A percentile compares a stretch with the other conserved stretches of the same genome.
phyloP scores from a whole-genome alignment of 2,113 vertebrate genomes.

The Halichoeres trimaculatus region DNA sequence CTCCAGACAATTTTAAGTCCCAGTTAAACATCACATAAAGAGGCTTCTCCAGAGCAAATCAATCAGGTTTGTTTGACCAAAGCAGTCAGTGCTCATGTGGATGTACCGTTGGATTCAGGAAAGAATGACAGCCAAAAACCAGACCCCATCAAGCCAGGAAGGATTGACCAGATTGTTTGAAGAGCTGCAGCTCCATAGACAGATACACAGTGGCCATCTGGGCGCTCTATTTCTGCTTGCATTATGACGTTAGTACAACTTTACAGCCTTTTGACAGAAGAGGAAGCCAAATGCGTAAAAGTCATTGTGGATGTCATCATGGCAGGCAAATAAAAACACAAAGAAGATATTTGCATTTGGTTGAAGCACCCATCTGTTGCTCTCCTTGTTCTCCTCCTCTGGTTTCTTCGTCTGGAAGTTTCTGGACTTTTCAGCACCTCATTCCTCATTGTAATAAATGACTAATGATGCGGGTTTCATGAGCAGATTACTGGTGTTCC shows the following conservation, averaged over 20 bases:
- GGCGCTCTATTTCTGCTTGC: slow-evolving; percentile 36
- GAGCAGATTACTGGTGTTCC: slow-evolving; percentile 17
- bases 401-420: not conserved
- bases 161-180: slow-evolving; percentile 57
- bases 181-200: slow-evolving; percentile 38
- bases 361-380: slow-evolving; percentile 35
- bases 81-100: not conserved
- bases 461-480: not conserved
- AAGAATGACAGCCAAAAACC: slow-evolving; percentile 52
- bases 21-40: not conserved
- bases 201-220: slow-evolving; percentile 64
- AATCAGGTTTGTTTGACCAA: slow-evolving; percentile 7
- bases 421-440: not conserved
- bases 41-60: not conserved
- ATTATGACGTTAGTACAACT: slow-evolving; percentile 6
- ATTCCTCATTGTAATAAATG: not conserved
- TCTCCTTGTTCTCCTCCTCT: not conserved
- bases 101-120: slow-evolving; percentile 5
- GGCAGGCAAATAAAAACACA: slow-evolving; percentile 39
- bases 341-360: slow-evolving; percentile 39
- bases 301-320: slow-evolving; percentile 12
- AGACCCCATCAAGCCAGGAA: slow-evolving; percentile 31
- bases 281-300: slow-evolving; percentile 35
- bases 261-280: slow-evolving; percentile 42
- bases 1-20: not conserved